These are phyloP conservation scores for Lophura nycthemera DNA, from an alignment of 2,113 vertebrate genomes.

Conservation along the genomic window DNA sequence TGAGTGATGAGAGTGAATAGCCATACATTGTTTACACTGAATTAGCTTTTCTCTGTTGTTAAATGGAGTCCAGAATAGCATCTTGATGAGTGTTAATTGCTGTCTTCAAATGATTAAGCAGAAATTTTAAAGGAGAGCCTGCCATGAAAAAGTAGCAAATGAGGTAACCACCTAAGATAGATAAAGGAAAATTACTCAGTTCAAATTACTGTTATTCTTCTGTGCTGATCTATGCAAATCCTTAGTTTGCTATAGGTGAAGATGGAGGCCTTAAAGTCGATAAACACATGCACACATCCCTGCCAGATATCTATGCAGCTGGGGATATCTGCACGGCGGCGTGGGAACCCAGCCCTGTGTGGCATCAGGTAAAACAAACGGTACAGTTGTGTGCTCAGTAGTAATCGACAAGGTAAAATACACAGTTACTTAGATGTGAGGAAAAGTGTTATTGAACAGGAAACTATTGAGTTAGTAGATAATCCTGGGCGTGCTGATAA, in stretches of 20 bases:
- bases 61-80: neutral
- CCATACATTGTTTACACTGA: neutral
- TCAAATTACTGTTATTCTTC: neutral
- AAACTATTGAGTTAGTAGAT: neutral
- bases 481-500: neutral
- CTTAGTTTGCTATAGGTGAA: conserved; percentile 85
- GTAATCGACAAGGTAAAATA: neutral
- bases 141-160: neutral
- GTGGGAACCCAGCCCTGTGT: conserved; percentile 87
- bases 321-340: conserved; percentile 90
- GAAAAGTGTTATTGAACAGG: neutral
- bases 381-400: fast-evolving
- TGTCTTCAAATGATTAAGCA: neutral
- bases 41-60: neutral
- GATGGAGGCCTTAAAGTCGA: conserved; percentile 89
- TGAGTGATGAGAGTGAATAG: neutral
- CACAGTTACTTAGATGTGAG: neutral
- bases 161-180: neutral
- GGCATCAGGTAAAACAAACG: conserved; percentile 88
- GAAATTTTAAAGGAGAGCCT: neutral
- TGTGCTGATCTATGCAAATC: neutral
- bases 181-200: neutral
- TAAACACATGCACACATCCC: conserved; percentile 88
- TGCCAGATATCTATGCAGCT: conserved; percentile 88
- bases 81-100: neutral